Evolutionary conservation across 1,140 invertebrate species (phyloP).

Genomic region (Spodoptera frugiperda): DNA sequence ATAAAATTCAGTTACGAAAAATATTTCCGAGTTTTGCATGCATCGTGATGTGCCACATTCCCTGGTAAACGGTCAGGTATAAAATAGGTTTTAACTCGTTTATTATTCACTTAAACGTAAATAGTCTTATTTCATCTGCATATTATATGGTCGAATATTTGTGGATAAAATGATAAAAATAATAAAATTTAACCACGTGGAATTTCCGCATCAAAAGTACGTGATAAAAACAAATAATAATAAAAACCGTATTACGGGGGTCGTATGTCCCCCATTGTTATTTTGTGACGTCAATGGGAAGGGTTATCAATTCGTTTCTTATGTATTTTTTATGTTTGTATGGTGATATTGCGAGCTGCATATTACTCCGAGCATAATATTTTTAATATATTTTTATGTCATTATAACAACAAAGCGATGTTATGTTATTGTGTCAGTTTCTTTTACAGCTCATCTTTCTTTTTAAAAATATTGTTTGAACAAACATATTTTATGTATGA

Average conservation of each 20-base stretch:
- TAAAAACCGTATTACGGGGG: slow-evolving; percentile 38
- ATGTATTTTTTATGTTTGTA: slow-evolving; percentile 43
- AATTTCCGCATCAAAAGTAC: slow-evolving; percentile 41
- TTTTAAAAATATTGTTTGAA: not conserved
- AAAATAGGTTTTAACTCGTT: slow-evolving; percentile 26
- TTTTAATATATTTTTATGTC: slow-evolving; percentile 19
- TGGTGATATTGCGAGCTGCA: slow-evolving; percentile 32
- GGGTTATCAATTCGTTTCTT: slow-evolving; percentile 42
- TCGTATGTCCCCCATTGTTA: slow-evolving; percentile 31
- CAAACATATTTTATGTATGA: not conserved
- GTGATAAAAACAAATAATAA: slow-evolving; percentile 47
- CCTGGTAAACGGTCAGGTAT: not conserved
- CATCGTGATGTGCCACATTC: slow-evolving; percentile 10
- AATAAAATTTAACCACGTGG: slow-evolving; percentile 46
- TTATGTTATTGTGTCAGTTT: too few relatives aligned
- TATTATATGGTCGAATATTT: slow-evolving; percentile 36
- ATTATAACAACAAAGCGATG: not conserved
- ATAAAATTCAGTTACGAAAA: slow-evolving; percentile 13
- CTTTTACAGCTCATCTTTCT: too few relatives aligned
- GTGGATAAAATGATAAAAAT: slow-evolving; percentile 32
- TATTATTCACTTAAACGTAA: not conserved
- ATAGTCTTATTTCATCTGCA: slow-evolving; percentile 33
- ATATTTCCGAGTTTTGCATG: slow-evolving; percentile 2
- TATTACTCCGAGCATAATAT: slow-evolving; percentile 18
- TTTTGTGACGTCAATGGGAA: slow-evolving; percentile 41